Evolutionary conservation across 2,113 vertebrate genomes (phyloP), one percentile per base, ranked within the genome.

Genomic region (Stegostoma tigrinum): DNA sequence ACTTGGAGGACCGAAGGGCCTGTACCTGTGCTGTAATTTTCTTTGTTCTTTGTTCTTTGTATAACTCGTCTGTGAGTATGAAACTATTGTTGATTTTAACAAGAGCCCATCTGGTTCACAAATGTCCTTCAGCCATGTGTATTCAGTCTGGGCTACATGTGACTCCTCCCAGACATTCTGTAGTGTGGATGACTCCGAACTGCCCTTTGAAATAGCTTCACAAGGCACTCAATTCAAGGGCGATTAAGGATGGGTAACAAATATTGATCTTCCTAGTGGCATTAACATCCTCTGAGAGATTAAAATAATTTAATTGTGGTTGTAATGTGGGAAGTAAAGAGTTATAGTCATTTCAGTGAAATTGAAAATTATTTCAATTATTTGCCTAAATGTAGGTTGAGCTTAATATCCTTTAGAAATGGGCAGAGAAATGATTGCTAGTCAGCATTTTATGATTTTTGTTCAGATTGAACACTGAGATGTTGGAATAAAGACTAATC

Each of bases 311-410:
- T 91, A 38, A 66, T 66, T 19, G 38, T 17, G 1, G 61, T 4
- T 66, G 55, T 21, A 93, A 66, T 93, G 17, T n/a, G 38, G n/a
- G 89, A 93, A 66, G 6, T 64, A 23, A 93, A 38, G 61, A 67
- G 89, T 12, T 66, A 6, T 2, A 93, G 42, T 93, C 21, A 66
- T 38, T 66, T 93, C 27, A 90, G 87, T 5, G 55, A 90, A 90
- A 90, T 75, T 75, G 72, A 75, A 75, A 93, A 93, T 93, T 8
- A 93, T 23, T 66, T 93, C 80, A 42, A 83, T 83, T 45, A 83
- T 83, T 66, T 93, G 30, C 1, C 19, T 64, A 66, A 93, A 38
- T 66, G 89, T 90, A 34, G 30, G 15, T 61, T 55, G 52, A 55
- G 52, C 19, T 66, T 23, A 66, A 5, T 12, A 61, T 15, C 27